Evolutionary conservation across 2,888 invertebrate genomes (phyloP).

Genomic region (Polietes domitor): DNA sequence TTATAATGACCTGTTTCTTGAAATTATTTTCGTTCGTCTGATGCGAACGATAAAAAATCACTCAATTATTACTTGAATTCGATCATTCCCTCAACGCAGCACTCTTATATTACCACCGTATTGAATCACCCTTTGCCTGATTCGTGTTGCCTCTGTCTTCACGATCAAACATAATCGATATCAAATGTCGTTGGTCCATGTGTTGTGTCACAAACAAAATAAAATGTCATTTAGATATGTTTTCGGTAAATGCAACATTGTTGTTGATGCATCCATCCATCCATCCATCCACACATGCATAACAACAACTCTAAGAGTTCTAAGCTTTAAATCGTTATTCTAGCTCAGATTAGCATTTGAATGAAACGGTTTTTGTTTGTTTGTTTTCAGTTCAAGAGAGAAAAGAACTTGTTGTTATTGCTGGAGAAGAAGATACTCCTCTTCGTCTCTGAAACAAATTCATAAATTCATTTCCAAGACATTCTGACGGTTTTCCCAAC

Average conservation of each 20-base stretch:
- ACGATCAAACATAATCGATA: too few relatives aligned
- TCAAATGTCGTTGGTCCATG: too few relatives aligned
- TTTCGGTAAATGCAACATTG: slow-evolving; percentile 10
- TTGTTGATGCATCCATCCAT: not conserved
- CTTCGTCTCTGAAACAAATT: slow-evolving; percentile 9
- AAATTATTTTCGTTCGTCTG: too few relatives aligned
- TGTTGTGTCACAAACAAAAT: not conserved
- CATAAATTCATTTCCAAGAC: slow-evolving; percentile 36
- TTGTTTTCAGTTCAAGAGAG: not conserved
- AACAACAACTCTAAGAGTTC: not conserved
- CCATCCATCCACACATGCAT: too few relatives aligned
- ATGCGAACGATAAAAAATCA: too few relatives aligned
- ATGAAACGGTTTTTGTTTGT: not conserved
- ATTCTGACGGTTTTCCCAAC: not conserved
- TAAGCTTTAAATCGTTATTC: not conserved
- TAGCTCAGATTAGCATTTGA: not conserved
- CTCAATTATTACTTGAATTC: too few relatives aligned
- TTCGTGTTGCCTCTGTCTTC: too few relatives aligned
- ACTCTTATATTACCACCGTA: too few relatives aligned
- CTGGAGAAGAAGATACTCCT: not conserved
- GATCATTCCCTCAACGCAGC: too few relatives aligned
- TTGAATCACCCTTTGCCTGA: too few relatives aligned
- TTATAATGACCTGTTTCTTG: too few relatives aligned
- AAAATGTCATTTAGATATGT: not conserved
- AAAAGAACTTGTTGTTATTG: slow-evolving; percentile 17